Evolutionary conservation across 1,140 invertebrate genomes (phyloP), one percentile per base, ranked within the genome.

Genomic region (Camponotus floridanus): DNA sequence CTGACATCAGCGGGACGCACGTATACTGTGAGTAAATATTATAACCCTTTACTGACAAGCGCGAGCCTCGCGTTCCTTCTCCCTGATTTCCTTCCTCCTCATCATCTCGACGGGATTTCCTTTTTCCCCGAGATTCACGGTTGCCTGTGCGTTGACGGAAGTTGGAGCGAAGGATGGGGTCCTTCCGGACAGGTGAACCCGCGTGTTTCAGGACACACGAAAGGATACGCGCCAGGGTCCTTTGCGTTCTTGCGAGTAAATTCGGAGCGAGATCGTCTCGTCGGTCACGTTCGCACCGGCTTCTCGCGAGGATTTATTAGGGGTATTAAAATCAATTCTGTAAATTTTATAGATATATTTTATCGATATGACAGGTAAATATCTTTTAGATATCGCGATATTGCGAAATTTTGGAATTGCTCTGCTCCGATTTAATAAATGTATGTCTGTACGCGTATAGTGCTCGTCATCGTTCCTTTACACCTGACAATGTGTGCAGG

Each of bases 11-110:
- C 3, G 57, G 57, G 13, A 42, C 76, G 51, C 85, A 33, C 78
- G 61, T 59, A 86, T 86, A 89, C n/a, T 85, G 88, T 89, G 87
- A 89, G 88, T 89, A 89, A 89, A 78, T 68, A 89, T 67, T 70
- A 61, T 81, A 33, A 42, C 11, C 55, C 39, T 64, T 39, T 15
- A n/a, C 76, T 79, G 76, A 89, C 88, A 83, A 76, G 64, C 21
- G 31, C 13, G 31, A n/a, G 2, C 21, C 36, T 62, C 36, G 31
- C 68, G 55, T 13, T 74, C 78, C 71, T 48, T 51, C 42, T 51
- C 9, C 48, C n/a, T 42, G 57, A 18, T 33, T 18, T 33, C 55
- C 39, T 33, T 64, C 21, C 36, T 51, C 59, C 3, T 65, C 36
- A 18, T 42, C 31, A 15, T 0, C 13, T 18, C 15, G 15, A 0